A percentile compares a stretch with the other conserved stretches of the same genome.
phyloP scores from a whole-genome alignment of 2,797 vertebrate species.

The Coilia nasus region DNA sequence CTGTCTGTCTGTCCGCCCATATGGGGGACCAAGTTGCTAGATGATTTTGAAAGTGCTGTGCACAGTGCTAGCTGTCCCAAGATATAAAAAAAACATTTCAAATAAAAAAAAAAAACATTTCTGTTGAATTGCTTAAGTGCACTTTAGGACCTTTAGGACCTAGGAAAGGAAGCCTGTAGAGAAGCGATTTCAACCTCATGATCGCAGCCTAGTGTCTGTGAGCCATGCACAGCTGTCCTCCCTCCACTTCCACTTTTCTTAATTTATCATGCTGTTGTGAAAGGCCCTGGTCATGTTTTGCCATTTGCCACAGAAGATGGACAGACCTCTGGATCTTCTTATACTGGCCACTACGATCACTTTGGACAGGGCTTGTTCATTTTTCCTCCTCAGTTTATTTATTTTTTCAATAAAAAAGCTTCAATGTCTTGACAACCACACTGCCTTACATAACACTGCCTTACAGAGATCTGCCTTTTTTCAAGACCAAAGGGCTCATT shows the following conservation, averaged over 20 bases:
- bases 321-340: not conserved
- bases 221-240: conserved; percentile 4
- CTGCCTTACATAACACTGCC: not conserved
- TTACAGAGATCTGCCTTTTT: not conserved
- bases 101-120: not conserved
- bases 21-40: too few relatives aligned
- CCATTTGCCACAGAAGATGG: not conserved
- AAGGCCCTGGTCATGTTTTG: conserved; percentile 42
- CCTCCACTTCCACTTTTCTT: conserved; percentile 66
- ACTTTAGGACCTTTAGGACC: not conserved
- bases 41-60: not conserved
- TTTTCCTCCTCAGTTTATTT: not conserved
- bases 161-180: not conserved
- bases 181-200: not conserved
- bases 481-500: not conserved
- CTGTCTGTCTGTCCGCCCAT: too few relatives aligned
- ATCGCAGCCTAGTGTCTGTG: not conserved
- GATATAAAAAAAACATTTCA: not conserved
- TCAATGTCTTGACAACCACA: not conserved
- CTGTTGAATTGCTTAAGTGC: not conserved
- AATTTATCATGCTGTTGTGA: conserved; percentile 60
- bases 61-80: not conserved
- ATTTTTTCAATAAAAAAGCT: not conserved
- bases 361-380: not conserved
- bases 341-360: not conserved